These are phyloP conservation scores for Oscheius sp. DNA, from an alignment of 2,888 invertebrate species.

Conservation along the genomic window DNA sequence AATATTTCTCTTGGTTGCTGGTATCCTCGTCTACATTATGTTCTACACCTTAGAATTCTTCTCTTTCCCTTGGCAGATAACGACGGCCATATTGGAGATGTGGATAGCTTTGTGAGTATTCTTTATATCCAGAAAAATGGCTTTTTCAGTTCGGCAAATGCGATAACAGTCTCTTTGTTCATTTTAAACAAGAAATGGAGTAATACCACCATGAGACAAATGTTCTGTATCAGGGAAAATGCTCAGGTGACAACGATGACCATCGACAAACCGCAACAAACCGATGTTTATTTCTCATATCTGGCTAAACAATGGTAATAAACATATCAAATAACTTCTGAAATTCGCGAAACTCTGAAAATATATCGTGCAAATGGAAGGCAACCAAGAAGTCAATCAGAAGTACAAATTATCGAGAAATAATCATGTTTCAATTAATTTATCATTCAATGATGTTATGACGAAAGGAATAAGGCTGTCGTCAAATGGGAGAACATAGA, in stretches of 20 bases:
- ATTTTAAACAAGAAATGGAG: conserved; percentile 10
- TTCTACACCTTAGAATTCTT: conserved; percentile 11
- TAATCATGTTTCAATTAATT: too few relatives aligned
- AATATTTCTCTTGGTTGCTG: background rate
- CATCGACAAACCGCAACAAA: background rate
- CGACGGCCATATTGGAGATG: conserved; percentile 1
- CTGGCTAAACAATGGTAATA: conserved; percentile 23
- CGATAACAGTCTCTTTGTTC: background rate
- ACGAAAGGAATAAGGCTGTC: too few relatives aligned
- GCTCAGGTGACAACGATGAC: background rate
- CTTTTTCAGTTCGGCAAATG: conserved; percentile 12
- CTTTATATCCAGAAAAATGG: background rate
- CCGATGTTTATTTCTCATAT: conserved; percentile 6
- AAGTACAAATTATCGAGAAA: too few relatives aligned
- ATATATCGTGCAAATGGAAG: too few relatives aligned
- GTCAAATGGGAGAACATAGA: too few relatives aligned
- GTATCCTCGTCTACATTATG: background rate
- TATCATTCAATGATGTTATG: too few relatives aligned
- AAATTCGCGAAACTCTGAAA: too few relatives aligned
- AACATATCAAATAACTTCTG: too few relatives aligned
- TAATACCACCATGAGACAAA: background rate
- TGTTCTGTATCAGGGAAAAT: background rate
- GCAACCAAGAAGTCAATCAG: too few relatives aligned
- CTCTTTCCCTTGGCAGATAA: background rate
- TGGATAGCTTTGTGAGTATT: conserved; percentile 14